Base-by-base conservation (phyloP, 2,113 vertebrate genomes). In the Chlorodrepanis virens region DNA sequence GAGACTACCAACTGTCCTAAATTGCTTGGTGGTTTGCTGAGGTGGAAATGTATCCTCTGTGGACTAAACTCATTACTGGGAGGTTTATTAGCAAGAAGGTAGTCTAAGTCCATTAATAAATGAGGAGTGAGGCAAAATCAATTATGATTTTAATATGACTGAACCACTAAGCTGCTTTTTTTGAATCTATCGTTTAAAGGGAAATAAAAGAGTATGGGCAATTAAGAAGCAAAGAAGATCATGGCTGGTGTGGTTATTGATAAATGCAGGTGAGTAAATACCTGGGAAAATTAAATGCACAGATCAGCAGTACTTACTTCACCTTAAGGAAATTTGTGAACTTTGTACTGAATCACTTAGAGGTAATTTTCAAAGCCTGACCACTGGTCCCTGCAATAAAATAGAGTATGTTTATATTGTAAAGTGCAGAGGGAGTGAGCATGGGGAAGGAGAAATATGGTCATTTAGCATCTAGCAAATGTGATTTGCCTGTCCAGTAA, bases 21-120 rank as follows among this genome's bases (percentile, higher is more conserved):
- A 97, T 97, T 97, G 95, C 94, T 97, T 97, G 77, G 95, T 97
- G 94, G 95, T 96, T 97, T 96, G 92, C 83, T 95, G 94, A 96
- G 94, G 89, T 95, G 84, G 91, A 96, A 97, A 83, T 53, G 27
- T 95, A 97, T 94, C 76, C 96, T 97, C 94, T 87, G 65, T 64
- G 93, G 95, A 95, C 93, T 82, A 95, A 97, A 95, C 91, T 96
- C 94, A 96, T 97, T 96, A 96, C 93, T 94, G 68, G 91, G 89
- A 97, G 93, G 90, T 95, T 97, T 97, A 97, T 97, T 96, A 97
- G 92, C 4, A 13, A 94, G 78, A 97, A 93, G 89, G 94, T 95
- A 95, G 87, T 78, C 47, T 83, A 91, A 93, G 94, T 91, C 94
- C 94, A 95, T 97, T 96, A 96, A 96, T 94, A 97, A 97, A 96